phyloP scores from a whole-genome alignment of 1,140 invertebrate species.

The Campoletis sonorensis region DNA sequence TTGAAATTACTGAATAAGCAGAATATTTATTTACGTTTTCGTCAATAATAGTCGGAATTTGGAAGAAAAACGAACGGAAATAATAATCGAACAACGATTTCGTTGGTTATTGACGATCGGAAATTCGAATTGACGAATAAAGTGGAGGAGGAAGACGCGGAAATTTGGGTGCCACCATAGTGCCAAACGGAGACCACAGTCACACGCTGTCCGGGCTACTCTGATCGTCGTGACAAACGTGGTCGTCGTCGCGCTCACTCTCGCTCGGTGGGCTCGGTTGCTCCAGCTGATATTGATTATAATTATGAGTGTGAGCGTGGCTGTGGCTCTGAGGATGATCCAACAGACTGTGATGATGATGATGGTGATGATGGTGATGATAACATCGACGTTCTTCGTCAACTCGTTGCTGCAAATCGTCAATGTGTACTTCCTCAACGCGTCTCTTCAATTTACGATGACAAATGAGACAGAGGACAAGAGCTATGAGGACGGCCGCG shows the following conservation, averaged over 20 bases:
- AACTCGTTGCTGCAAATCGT: slow-evolving; percentile 67
- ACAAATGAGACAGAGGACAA: slow-evolving; percentile 69
- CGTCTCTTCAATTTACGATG: slow-evolving; percentile 67
- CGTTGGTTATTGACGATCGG: not conserved
- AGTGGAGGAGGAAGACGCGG: slow-evolving; percentile 37
- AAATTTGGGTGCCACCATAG: slow-evolving; percentile 8
- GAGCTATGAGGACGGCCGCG: slow-evolving; percentile 63
- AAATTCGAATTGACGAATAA: not conserved
- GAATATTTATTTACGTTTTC: too few species aligned
- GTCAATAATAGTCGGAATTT: too few species aligned
- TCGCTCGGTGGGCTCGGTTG: slow-evolving; percentile 69
- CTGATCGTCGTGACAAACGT: slow-evolving; percentile 57
- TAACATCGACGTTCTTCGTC: slow-evolving; percentile 70
- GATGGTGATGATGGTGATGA: slow-evolving; percentile 66
- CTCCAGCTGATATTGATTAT: slow-evolving; percentile 64
- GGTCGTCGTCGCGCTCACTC: slow-evolving; percentile 69
- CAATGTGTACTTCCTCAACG: slow-evolving; percentile 63
- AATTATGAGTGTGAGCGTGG: slow-evolving; percentile 63
- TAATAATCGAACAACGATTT: not conserved
- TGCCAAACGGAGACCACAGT: slow-evolving; percentile 48
- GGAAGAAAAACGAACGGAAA: too few species aligned
- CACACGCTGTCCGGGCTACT: slow-evolving; percentile 71
- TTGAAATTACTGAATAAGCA: too few species aligned
- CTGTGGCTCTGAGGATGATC: slow-evolving; percentile 58
- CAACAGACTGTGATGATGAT: slow-evolving; percentile 70